Evolutionary conservation across 30 jellyfish, hydroid and myxozoan genomes (phyloP).

Genomic region (Chrysaora quinquecirrha): DNA sequence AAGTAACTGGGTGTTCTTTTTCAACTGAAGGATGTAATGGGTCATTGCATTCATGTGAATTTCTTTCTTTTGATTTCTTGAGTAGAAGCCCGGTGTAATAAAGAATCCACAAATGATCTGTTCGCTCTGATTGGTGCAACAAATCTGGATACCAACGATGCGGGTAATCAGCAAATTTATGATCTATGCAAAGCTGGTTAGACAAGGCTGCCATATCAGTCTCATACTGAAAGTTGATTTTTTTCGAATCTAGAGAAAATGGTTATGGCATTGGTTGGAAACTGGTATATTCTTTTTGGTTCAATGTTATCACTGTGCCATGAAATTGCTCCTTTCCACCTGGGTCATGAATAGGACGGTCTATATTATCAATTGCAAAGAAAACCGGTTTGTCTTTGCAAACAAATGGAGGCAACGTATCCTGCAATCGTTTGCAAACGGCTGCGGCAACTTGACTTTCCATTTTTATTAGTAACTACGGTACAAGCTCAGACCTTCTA

Average conservation of each 20-base stretch:
- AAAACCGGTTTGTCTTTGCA: constrained; percentile 9
- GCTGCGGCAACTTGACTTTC: constrained; percentile 18
- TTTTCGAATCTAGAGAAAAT: not conserved
- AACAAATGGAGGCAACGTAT: constrained; percentile 27
- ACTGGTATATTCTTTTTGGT: constrained; percentile 10
- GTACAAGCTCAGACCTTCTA: constrained; percentile 31
- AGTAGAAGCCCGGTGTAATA: not conserved
- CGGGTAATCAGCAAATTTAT: constrained; percentile 26
- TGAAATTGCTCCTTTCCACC: constrained; percentile 32
- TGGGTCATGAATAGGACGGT: constrained; percentile 29
- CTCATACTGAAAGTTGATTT: constrained; percentile 5
- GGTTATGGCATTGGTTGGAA: constrained; percentile 26
- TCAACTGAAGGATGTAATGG: not conserved
- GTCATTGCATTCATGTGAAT: not conserved
- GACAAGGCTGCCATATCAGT: constrained; percentile 2
- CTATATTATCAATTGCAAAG: constrained; percentile 42
- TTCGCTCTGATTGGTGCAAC: constrained; percentile 23
- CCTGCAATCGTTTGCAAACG: constrained; percentile 27
- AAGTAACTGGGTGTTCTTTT: constrained; percentile 12
- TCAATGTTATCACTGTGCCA: constrained; percentile 29
- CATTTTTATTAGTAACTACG: constrained; percentile 9
- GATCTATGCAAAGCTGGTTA: constrained; percentile 20
- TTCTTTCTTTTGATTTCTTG: constrained; percentile 8
- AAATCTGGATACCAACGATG: constrained; percentile 19
- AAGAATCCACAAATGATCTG: not conserved